These are phyloP conservation scores for Pogoniulus pusillus DNA, from an alignment of 2,797 vertebrate genomes.

Conservation along the genomic window DNA sequence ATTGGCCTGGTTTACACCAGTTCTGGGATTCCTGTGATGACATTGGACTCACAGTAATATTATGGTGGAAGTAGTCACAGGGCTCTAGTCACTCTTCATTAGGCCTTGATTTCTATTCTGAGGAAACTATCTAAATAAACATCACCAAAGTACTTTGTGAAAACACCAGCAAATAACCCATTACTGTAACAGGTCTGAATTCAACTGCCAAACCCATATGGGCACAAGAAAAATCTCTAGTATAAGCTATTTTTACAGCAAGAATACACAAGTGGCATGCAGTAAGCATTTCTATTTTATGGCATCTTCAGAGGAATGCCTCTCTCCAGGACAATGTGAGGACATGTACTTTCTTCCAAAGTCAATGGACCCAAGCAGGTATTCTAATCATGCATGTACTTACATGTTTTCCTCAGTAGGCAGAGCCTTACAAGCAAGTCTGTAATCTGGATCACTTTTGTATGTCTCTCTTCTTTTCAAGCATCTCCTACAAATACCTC, in stretches of 20 bases:
- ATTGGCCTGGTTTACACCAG: background rate
- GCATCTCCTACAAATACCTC: background rate
- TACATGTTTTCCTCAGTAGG: background rate
- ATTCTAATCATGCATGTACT: background rate
- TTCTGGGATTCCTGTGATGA: background rate
- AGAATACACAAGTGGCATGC: background rate
- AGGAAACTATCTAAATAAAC: background rate
- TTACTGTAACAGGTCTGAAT: background rate
- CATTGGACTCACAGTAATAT: background rate
- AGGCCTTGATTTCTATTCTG: background rate
- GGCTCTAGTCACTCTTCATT: background rate
- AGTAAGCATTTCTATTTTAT: background rate
- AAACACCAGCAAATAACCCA: background rate
- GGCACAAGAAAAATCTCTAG: slow-evolving; percentile 33
- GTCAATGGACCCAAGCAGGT: background rate
- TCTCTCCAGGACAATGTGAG: background rate
- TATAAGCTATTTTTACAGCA: slow-evolving; percentile 39
- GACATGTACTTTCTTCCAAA: background rate
- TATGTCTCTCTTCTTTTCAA: background rate
- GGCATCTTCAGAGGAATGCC: background rate
- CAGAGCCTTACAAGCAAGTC: background rate
- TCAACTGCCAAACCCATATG: background rate
- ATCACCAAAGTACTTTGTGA: background rate
- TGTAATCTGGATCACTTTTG: background rate
- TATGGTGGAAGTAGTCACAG: background rate